Base-by-base conservation (phyloP, 1,140 invertebrate genomes). In the Archivesica marissinica region DNA sequence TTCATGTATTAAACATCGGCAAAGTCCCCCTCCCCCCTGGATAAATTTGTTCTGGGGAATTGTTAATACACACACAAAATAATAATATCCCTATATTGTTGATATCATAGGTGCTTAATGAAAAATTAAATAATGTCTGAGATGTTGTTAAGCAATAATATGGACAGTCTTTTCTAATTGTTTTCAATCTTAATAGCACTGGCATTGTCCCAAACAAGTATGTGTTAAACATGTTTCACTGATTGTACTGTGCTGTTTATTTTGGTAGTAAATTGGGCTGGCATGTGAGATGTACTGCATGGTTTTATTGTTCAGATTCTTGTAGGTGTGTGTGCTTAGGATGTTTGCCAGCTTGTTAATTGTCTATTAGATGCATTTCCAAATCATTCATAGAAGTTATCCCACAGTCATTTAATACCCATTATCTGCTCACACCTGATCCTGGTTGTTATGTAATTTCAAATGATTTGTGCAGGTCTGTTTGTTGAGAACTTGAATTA, bases 341-440 rank as follows among this genome's bases (percentile, higher is more conserved):
- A 72, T 11, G 23, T 3, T 47, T 41, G 68, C 39, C 39, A 72
- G 41, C 23, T 6, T 72, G 68, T 44, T 72, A 72, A 72, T 72
- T 72, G 68, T 72, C 68, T 47, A 72, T 72, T 72, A 72, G 38
- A 64, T 15, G 59, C 30, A 35, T 64, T 64, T 64, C 33, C 59
- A 13, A 25, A 64, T 35, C 59, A 25, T 35, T 64, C 2, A 64
- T 64, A 15, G 23, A 13, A 33, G 59, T 2, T 64, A 13, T 64
- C 30, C 30, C 30, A 64, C 33, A 35, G 59, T 35, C 59, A 35
- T 64, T 64, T 64, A 35, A 64, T 64, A 64, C 59, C 38, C 2
- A 64, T 11, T 64, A 33, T 33, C 33, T 64, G 59, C 38, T 52
- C 30, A 64, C 59, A 25, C 59, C 59, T 35, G 30, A 64, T 64